Evolutionary conservation across 2,113 vertebrate genomes (phyloP), one percentile per base, ranked within the genome.

Genomic region (Ptychochromis oligacanthus): DNA sequence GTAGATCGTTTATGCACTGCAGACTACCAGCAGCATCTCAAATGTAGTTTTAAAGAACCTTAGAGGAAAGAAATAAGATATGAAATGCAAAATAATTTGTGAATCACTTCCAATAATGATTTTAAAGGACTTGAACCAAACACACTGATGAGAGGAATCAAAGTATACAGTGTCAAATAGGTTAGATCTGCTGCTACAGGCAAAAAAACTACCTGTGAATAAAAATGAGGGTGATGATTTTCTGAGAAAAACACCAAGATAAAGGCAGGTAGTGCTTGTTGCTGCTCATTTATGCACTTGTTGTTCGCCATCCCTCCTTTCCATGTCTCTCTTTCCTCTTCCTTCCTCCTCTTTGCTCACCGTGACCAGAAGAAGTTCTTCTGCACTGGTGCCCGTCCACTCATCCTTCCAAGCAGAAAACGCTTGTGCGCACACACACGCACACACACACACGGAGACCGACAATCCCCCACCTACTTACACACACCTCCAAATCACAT

Each of bases 381-480:
- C 91, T 94, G 93, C 93, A 85, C 91, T 94, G 89, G 62, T 93
- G 92, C 89, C 40, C 88, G 49, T 92, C 90, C 86, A 87, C 86
- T 85, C 89, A 88, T 82, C 91, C 93, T 93, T 85, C 88, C 91
- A 89, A 93, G 92, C 90, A 93, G 92, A 92, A 93, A 93, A 86
- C 82, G 18, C 31, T 58, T 54, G 22, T 64, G 40, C 59, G 11
- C 80, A 85, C 79, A 24, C 59, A 80, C 79, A 87, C 77, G 82
- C 75, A 79, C 65, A 70, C 4, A 24, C 40, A 43, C 40, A 13
- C 40, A 12, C 38, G 40, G 15, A 28, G 15, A 76, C 65, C 13
- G 28, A 82, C 79, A 58, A 70, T 58, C 81, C 34, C 70, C 65
- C 85, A 70, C 24, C 43, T 70, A 70, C 43, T 20, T 70, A 20